Evolutionary conservation across 1,140 invertebrate species (phyloP).

Genomic region (Drosophila virilis): DNA sequence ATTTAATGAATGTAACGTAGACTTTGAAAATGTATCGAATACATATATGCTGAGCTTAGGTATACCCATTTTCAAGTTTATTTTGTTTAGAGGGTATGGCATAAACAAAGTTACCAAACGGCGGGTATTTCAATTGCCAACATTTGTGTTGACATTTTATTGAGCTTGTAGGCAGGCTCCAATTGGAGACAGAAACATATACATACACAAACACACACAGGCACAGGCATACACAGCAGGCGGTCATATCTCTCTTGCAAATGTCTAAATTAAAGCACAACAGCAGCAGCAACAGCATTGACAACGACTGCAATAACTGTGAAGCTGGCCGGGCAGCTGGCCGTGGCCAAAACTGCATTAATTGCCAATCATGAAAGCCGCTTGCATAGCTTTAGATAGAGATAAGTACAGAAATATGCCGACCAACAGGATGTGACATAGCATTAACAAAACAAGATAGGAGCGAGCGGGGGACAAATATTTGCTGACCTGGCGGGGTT

Average conservation of each 20-base stretch:
- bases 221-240: slow-evolving; percentile 70
- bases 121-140: slow-evolving; percentile 69
- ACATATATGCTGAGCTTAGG: no score
- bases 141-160: slow-evolving; percentile 80
- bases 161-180: slow-evolving; percentile 51
- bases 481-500: background rate
- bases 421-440: slow-evolving; percentile 38
- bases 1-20: no score
- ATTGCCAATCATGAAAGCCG: slow-evolving; percentile 62
- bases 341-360: slow-evolving; percentile 57
- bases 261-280: slow-evolving; percentile 75
- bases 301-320: background rate
- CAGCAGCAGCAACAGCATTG: slow-evolving; percentile 9
- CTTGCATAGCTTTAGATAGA: slow-evolving; percentile 36
- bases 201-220: slow-evolving; percentile 2
- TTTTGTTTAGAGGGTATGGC: slow-evolving; percentile 11
- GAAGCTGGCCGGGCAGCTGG: slow-evolving; percentile 37
- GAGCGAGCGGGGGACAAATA: slow-evolving; percentile 19
- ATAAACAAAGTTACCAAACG: slow-evolving; percentile 41
- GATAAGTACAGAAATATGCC: slow-evolving; percentile 19
- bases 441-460: slow-evolving; percentile 22
- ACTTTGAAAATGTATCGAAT: no score
- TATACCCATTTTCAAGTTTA: no score
- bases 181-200: slow-evolving; percentile 1
- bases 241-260: slow-evolving; percentile 58